These are phyloP conservation scores for Rhodeus uyekii DNA, from an alignment of 2,797 vertebrate species.

Conservation along the genomic window DNA sequence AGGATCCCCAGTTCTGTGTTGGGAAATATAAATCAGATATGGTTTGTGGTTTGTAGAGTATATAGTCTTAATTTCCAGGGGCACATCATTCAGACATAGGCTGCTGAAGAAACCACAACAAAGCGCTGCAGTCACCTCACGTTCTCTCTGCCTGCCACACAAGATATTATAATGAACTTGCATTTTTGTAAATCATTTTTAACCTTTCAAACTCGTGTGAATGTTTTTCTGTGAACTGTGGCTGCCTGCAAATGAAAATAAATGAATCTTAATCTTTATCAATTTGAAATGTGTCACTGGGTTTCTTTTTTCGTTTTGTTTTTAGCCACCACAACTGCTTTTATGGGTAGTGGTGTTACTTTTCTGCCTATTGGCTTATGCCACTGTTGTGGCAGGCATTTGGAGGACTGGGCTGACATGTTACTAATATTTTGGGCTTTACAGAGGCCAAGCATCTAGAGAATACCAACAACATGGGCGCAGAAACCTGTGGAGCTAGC, in stretches of 20 bases:
- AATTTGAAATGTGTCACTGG: too few relatives aligned
- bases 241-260: background rate
- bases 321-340: background rate
- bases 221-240: background rate
- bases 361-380: background rate
- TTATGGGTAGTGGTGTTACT: background rate
- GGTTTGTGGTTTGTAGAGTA: background rate
- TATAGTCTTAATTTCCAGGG: background rate
- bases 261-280: background rate
- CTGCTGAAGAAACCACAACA: background rate
- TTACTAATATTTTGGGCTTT: background rate
- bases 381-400: background rate
- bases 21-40: slow-evolving; percentile 3
- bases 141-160: background rate
- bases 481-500: background rate
- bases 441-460: background rate
- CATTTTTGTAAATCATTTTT: background rate
- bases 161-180: background rate
- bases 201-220: background rate
- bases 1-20: background rate
- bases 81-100: background rate
- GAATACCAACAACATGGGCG: background rate
- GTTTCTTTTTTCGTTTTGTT: too few relatives aligned
- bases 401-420: background rate
- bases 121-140: too few relatives aligned